Evolutionary conservation across 2,888 invertebrate genomes (phyloP).

Genomic region (Geotrupes spiniger): DNA sequence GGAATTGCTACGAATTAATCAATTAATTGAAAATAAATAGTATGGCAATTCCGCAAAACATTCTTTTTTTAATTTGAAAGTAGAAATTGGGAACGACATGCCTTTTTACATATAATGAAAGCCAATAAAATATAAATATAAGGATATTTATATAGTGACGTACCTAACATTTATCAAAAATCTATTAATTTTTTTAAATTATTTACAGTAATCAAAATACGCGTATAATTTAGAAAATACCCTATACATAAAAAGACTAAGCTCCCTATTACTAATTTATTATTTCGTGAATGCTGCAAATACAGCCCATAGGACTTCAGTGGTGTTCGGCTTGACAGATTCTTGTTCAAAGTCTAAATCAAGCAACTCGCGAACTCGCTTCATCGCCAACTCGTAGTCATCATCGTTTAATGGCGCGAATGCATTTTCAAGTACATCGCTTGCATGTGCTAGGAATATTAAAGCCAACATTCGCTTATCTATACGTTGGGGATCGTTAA

Average conservation of each 20-base stretch:
- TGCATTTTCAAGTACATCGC: slow-evolving; percentile 98
- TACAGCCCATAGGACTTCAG: slow-evolving; percentile 98
- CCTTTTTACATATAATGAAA: no score
- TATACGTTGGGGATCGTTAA: slow-evolving; percentile 96
- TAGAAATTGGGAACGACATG: no score
- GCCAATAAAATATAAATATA: no score
- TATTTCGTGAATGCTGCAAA: slow-evolving; percentile 98
- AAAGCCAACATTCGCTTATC: slow-evolving; percentile 92
- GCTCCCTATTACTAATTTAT: slow-evolving; percentile 38
- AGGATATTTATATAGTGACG: no score
- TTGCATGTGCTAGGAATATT: slow-evolving; percentile 94
- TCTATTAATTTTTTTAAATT: slow-evolving; percentile 11
- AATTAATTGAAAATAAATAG: no score
- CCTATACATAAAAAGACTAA: slow-evolving; percentile 22
- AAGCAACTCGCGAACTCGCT: slow-evolving; percentile 90
- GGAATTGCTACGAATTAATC: no score
- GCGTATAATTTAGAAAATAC: slow-evolving; percentile 20
- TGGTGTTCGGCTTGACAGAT: slow-evolving; percentile 84
- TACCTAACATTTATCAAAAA: slow-evolving; percentile 16
- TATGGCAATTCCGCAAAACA: no score
- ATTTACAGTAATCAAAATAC: slow-evolving; percentile 20
- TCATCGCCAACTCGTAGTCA: slow-evolving; percentile 97
- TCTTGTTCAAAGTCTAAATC: slow-evolving; percentile 97
- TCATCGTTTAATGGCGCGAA: slow-evolving; percentile 96
- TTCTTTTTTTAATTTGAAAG: no score